Percentiles rank a stretch among this genome's conserved stretches.
Evolutionary conservation across 2,888 invertebrate genomes (phyloP).

Genomic region (Sericinus montela): DNA sequence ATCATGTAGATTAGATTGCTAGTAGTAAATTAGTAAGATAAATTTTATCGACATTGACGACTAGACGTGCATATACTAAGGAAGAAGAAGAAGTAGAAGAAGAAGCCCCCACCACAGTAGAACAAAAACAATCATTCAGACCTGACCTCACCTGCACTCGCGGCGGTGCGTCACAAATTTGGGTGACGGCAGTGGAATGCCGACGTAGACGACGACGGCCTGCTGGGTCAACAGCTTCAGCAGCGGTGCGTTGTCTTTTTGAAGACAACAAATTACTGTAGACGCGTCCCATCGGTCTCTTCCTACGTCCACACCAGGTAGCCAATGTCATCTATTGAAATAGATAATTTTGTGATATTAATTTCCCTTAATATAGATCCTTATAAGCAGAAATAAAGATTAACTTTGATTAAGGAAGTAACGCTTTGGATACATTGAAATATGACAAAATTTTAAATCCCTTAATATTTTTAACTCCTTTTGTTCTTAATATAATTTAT

Average conservation of each 20-base stretch:
- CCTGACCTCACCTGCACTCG: slow-evolving; percentile 76
- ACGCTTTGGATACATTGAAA: no score
- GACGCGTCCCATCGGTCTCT: slow-evolving; percentile 35
- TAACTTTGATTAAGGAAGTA: no score
- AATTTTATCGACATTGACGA: no score
- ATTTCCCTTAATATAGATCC: no score
- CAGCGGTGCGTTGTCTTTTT: slow-evolving; percentile 38
- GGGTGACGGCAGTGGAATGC: slow-evolving; percentile 62
- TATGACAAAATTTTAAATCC: no score
- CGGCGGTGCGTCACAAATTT: slow-evolving; percentile 60
- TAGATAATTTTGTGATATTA: no score
- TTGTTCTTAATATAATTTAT: neutral
- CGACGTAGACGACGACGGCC: slow-evolving; percentile 50
- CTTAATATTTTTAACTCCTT: no score
- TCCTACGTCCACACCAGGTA: slow-evolving; percentile 57
- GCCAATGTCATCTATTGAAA: slow-evolving; percentile 55
- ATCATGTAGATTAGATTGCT: no score
- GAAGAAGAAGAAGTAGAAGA: neutral
- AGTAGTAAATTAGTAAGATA: no score
- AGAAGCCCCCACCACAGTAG: slow-evolving; percentile 8
- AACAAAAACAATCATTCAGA: slow-evolving; percentile 20
- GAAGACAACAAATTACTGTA: slow-evolving; percentile 52
- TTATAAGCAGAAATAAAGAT: no score
- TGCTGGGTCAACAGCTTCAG: slow-evolving; percentile 25
- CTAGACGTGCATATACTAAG: no score